Evolutionary conservation across 2,888 invertebrate genomes (phyloP).

Genomic region (Crepidodera aurea): DNA sequence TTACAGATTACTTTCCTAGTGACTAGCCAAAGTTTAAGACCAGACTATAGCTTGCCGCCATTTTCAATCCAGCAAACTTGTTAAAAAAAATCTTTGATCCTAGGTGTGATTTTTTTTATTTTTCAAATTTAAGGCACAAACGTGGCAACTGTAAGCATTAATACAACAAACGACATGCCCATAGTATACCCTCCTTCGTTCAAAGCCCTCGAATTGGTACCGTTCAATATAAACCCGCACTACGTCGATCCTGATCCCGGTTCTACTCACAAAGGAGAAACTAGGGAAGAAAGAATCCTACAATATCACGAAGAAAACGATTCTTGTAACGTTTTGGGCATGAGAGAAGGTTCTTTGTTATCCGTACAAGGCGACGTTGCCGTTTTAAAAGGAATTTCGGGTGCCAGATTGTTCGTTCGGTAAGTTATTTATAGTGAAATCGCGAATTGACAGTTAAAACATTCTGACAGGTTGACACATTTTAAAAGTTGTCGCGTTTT

Average conservation of each 20-base stretch:
- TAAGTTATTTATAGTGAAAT: constrained; percentile 60
- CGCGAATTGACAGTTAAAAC: too few species aligned
- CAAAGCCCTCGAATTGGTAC: constrained; percentile 75
- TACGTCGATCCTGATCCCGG: constrained; percentile 72
- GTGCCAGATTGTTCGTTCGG: constrained; percentile 72
- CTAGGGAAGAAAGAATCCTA: constrained; percentile 75
- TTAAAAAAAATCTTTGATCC: too few species aligned
- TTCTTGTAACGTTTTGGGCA: constrained; percentile 71
- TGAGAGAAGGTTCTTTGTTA: constrained; percentile 76
- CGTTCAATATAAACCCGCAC: constrained; percentile 88
- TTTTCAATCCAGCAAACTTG: too few species aligned
- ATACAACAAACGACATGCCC: constrained; percentile 90
- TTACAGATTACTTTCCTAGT: too few species aligned
- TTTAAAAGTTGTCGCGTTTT: too few species aligned
- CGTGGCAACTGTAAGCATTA: constrained; percentile 80
- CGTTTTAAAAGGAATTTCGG: constrained; percentile 68
- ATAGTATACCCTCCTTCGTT: constrained; percentile 80
- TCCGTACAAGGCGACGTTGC: constrained; percentile 68
- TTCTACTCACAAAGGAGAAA: constrained; percentile 79
- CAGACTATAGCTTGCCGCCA: too few species aligned
- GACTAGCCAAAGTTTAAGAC: too few species aligned
- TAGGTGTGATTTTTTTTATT: too few species aligned
- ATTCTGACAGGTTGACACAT: background rate
- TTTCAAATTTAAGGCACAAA: constrained; percentile 65
- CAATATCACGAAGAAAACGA: constrained; percentile 72